Conservation (phyloP, 2,113 vertebrate species). For the Aplodontia rufa region DNA sequence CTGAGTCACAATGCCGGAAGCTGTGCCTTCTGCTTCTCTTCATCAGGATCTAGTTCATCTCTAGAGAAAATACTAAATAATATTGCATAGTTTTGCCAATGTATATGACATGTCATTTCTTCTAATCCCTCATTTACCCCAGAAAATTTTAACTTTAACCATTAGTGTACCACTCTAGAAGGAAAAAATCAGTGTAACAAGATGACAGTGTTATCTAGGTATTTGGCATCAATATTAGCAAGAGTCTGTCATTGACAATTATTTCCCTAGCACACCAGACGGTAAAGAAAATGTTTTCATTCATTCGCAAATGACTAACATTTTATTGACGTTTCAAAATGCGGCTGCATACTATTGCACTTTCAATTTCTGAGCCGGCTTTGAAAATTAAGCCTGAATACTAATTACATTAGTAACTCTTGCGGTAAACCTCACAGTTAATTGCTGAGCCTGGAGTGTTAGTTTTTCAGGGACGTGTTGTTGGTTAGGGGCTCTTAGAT, state of each 20-base stretch:
- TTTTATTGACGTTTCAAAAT: conserved; percentile 68
- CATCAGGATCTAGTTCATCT: not conserved
- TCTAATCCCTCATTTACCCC: conserved; percentile 24
- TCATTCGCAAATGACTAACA: conserved; percentile 73
- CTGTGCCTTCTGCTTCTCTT: not conserved
- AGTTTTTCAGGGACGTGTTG: not conserved
- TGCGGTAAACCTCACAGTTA: not conserved
- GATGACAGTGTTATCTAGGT: conserved; percentile 73
- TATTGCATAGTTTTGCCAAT: not conserved
- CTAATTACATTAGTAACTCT: conserved; percentile 28
- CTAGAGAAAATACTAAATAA: not conserved
- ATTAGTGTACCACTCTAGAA: conserved; percentile 43
- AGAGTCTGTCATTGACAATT: conserved; percentile 82
- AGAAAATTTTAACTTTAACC: conserved; percentile 78
- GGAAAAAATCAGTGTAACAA: conserved; percentile 65
- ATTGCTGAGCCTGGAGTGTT: conserved; percentile 21
- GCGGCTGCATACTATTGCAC: conserved; percentile 13
- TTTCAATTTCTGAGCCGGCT: conserved; percentile 12
- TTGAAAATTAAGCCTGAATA: conserved; percentile 52
- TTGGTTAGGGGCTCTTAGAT: not conserved
- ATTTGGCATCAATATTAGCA: conserved; percentile 80
- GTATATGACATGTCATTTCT: not conserved
- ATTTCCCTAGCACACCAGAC: conserved; percentile 78
- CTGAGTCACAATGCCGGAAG: not conserved
- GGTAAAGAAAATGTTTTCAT: conserved; percentile 84